A percentile compares a stretch with the other conserved stretches of the same genome.
Evolutionary conservation across 2,797 vertebrate genomes (phyloP).

Genomic region (Fundulus diaphanus): DNA sequence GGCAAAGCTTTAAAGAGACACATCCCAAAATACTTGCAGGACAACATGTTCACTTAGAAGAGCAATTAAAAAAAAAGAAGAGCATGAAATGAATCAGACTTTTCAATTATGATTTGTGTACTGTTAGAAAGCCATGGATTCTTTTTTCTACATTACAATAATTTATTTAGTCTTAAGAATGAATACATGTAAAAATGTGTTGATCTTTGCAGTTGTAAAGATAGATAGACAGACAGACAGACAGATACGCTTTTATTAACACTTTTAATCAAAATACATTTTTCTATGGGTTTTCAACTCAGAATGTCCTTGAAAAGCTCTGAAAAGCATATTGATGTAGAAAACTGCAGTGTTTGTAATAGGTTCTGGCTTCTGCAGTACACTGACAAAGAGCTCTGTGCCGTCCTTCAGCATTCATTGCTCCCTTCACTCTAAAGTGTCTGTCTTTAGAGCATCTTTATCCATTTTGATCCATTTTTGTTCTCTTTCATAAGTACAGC

Average conservation of each 20-base stretch:
- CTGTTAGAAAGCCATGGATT: too few species aligned
- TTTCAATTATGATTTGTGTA: too few species aligned
- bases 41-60: too few species aligned
- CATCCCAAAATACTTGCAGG: too few species aligned
- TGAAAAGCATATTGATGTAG: conserved; percentile 22
- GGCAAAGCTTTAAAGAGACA: background rate
- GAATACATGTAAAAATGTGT: too few species aligned
- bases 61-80: too few species aligned
- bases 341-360: background rate
- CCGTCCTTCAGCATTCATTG: background rate
- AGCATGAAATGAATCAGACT: too few species aligned
- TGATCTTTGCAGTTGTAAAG: background rate
- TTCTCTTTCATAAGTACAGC: background rate
- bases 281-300: conserved; percentile 29
- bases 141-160: too few species aligned
- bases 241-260: background rate
- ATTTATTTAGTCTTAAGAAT: too few species aligned
- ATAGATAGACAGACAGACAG: background rate
- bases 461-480: background rate
- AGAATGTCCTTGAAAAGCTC: conserved; percentile 45
- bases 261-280: conserved; percentile 8
- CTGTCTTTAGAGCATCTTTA: too few species aligned
- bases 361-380: background rate
- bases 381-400: conserved; percentile 2
- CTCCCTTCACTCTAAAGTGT: conserved; percentile 5